Evolutionary conservation across 2,113 vertebrate genomes (phyloP), one percentile per base, ranked within the genome.

Genomic region (Hydropotes inermis): DNA sequence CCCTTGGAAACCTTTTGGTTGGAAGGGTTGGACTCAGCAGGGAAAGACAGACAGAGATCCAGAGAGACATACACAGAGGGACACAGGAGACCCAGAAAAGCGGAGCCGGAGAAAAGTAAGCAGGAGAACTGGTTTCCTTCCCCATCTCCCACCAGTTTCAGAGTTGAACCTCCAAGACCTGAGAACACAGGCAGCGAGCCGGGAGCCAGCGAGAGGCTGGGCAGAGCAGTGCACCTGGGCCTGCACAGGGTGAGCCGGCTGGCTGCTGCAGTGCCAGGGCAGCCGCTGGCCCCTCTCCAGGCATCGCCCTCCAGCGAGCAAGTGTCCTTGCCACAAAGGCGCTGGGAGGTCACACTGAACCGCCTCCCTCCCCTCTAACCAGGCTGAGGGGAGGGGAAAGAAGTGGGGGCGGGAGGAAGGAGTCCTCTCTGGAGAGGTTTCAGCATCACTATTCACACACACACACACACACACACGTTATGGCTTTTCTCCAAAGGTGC

Each of bases 301-400:
- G 98, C 96, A 83, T 79, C 2, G 2, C 90, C 86, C 96, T 98
- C 97, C 97, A 98, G 61, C 33, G 36, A 95, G 93, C 97, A 98
- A 97, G 97, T 58, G 93, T 98, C 92, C 94, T 91, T 94, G 98
- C 94, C 96, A 97, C 97, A n/a, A 98, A 98, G 97, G 92, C 92
- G 64, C 97, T 94, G 98, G 91, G 98, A 98, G 98, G 98, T 98
- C 98, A 98, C 85, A 96, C 97, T 89, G 98, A 98, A 98, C 98
- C 98, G 97, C 94, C 98, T 97, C 95, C 81, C 96, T 98, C 96
- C 97, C 91, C 95, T 95, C 97, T 94, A 98, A 98, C 97, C 96
- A 98, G 82, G 47, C 30, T 0, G 7, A 10, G 78, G 11, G 52
- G 47, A 97, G 92, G 89, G 93, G 96, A 85, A 96, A 83, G 89